Percentiles rank a stretch among this genome's conserved stretches.
phyloP scores from a whole-genome alignment of 2,888 invertebrate genomes.

The Adelognathus sp. region DNA sequence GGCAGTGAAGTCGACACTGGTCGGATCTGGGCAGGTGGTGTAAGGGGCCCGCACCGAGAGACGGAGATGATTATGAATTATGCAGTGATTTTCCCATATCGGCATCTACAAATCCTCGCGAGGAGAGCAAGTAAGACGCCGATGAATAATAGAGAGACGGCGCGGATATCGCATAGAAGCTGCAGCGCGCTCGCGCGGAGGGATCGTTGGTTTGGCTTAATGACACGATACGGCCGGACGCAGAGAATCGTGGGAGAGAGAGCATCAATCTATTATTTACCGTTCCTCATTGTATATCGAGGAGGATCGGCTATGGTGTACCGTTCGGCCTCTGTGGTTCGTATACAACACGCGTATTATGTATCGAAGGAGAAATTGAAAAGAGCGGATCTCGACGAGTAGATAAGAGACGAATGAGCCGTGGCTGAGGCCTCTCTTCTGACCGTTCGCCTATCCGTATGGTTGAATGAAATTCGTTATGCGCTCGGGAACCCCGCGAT shows the following conservation, averaged over 20 bases:
- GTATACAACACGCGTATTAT: background rate
- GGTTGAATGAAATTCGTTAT: slow-evolving; percentile 61
- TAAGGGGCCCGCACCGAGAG: slow-evolving; percentile 32
- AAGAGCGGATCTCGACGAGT: slow-evolving; percentile 53
- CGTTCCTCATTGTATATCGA: slow-evolving; percentile 63
- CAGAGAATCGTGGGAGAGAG: slow-evolving; percentile 61
- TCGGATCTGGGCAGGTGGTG: slow-evolving; percentile 41
- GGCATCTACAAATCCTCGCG: slow-evolving; percentile 24
- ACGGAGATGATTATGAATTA: slow-evolving; percentile 52
- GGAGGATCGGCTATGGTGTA: slow-evolving; percentile 55
- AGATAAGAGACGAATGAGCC: slow-evolving; percentile 59
- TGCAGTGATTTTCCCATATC: slow-evolving; percentile 47
- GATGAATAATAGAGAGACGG: background rate
- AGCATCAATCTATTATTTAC: slow-evolving; percentile 64
- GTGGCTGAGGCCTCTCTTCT: background rate
- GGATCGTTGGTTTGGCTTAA: slow-evolving; percentile 52
- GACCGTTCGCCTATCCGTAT: slow-evolving; percentile 47
- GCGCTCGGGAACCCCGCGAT: slow-evolving; percentile 46
- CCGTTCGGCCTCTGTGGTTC: background rate
- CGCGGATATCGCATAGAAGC: too few relatives aligned
- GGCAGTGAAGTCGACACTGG: background rate
- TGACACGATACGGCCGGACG: slow-evolving; percentile 62
- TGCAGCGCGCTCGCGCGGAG: too few relatives aligned
- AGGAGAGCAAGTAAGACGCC: background rate
- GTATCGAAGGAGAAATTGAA: slow-evolving; percentile 57